Evolutionary conservation across 2,888 invertebrate species (phyloP).

Genomic region (Gnatocerus cornutus): DNA sequence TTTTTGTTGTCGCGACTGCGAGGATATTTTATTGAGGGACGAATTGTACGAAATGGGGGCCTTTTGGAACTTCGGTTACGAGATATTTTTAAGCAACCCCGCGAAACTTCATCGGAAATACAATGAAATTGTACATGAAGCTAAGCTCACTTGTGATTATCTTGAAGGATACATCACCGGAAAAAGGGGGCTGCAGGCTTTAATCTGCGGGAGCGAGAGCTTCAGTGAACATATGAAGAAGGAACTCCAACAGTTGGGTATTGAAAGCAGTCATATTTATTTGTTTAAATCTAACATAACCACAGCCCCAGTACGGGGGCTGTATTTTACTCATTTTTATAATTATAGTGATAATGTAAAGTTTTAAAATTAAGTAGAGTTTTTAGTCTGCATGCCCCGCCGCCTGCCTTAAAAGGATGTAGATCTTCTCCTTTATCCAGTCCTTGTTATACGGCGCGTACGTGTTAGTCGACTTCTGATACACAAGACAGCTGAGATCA

Average conservation of each 20-base stretch:
- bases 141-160: slow-evolving; percentile 68
- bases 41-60: slow-evolving; percentile 75
- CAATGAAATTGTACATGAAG: slow-evolving; percentile 72
- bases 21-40: slow-evolving; percentile 77
- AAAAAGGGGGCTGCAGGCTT: slow-evolving; percentile 69
- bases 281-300: slow-evolving; percentile 66
- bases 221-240: slow-evolving; percentile 74
- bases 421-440: slow-evolving; percentile 99
- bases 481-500: slow-evolving; percentile 96
- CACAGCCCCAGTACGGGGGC: too few species aligned
- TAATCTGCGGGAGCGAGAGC: slow-evolving; percentile 77
- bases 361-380: too few species aligned
- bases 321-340: too few species aligned
- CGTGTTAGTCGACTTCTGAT: slow-evolving; percentile 95
- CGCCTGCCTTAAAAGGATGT: slow-evolving; percentile 93
- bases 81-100: slow-evolving; percentile 73
- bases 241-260: slow-evolving; percentile 61
- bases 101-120: slow-evolving; percentile 68
- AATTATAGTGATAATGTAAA: too few species aligned
- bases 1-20: slow-evolving; percentile 76
- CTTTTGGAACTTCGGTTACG: slow-evolving; percentile 85
- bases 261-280: slow-evolving; percentile 66
- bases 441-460: slow-evolving; percentile 99
- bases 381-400: slow-evolving; percentile 74
- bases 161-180: slow-evolving; percentile 67